Evolutionary conservation across 1,140 invertebrate genomes (phyloP).

Genomic region (Caerostris extrusa): DNA sequence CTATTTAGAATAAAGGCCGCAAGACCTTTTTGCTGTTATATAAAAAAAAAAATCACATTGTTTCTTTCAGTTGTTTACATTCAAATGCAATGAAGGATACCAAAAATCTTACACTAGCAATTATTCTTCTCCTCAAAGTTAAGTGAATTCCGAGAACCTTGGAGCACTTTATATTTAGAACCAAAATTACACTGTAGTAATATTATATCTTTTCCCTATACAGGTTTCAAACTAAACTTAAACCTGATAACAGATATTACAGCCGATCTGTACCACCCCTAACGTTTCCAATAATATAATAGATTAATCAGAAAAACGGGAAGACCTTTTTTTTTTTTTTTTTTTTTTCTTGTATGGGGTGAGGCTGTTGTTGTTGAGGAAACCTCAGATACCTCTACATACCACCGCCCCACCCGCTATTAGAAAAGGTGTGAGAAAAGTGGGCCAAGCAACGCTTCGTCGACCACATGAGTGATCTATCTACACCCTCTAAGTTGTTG

Average conservation of each 20-base stretch:
- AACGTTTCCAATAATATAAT: neutral
- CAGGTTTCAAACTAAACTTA: neutral
- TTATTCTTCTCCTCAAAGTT: no score
- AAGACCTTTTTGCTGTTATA: no score
- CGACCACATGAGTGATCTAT: slow-evolving; percentile 53
- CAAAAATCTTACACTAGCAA: no score
- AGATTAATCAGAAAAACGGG: slow-evolving; percentile 21
- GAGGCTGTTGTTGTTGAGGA: neutral
- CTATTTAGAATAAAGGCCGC: no score
- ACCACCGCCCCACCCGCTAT: neutral
- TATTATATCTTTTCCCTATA: neutral
- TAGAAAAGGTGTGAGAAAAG: slow-evolving; percentile 56
- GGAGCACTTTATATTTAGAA: neutral
- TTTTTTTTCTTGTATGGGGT: slow-evolving; percentile 6
- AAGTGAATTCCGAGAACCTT: no score
- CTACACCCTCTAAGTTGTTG: slow-evolving; percentile 5
- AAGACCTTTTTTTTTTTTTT: neutral
- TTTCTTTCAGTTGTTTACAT: no score
- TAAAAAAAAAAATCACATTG: no score
- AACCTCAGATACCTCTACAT: slow-evolving; percentile 37
- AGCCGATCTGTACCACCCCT: neutral
- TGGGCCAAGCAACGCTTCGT: slow-evolving; percentile 58
- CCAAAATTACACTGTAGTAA: neutral
- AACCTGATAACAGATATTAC: neutral
- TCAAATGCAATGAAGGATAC: no score